These are phyloP conservation scores for Acromyrmex echinatior DNA, from an alignment of 1,140 invertebrate species.

Conservation along the genomic window DNA sequence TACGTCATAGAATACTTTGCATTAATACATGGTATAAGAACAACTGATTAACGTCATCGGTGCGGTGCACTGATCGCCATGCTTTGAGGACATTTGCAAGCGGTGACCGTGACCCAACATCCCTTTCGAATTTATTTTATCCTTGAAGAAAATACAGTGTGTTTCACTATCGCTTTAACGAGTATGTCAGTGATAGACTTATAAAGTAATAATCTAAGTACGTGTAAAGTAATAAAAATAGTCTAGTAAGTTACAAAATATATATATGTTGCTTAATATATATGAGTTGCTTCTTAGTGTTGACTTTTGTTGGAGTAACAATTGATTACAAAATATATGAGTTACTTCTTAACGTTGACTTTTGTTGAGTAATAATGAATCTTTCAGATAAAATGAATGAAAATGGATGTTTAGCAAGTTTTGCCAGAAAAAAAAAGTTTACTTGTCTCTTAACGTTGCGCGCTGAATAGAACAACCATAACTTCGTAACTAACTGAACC, in stretches of 20 bases:
- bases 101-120: conserved; percentile 67
- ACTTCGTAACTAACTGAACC: conserved; percentile 35
- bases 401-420: neutral
- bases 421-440: neutral
- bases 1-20: neutral
- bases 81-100: conserved; percentile 45
- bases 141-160: conserved; percentile 60
- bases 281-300: neutral
- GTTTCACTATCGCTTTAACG: conserved; percentile 43
- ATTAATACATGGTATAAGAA: conserved; percentile 12
- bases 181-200: neutral
- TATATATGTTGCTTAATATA: no score
- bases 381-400: neutral
- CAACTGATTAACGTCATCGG: conserved; percentile 58
- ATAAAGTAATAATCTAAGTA: neutral
- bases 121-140: conserved; percentile 69
- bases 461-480: neutral
- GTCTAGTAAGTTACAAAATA: neutral
- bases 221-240: no score
- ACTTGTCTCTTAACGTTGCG: conserved; percentile 5
- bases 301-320: neutral
- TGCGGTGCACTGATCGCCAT: conserved; percentile 2
- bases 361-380: neutral
- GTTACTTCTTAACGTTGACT: neutral
- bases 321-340: neutral